Conservation (phyloP, 2,888 invertebrate species). For the Cryptus viduatorius region DNA sequence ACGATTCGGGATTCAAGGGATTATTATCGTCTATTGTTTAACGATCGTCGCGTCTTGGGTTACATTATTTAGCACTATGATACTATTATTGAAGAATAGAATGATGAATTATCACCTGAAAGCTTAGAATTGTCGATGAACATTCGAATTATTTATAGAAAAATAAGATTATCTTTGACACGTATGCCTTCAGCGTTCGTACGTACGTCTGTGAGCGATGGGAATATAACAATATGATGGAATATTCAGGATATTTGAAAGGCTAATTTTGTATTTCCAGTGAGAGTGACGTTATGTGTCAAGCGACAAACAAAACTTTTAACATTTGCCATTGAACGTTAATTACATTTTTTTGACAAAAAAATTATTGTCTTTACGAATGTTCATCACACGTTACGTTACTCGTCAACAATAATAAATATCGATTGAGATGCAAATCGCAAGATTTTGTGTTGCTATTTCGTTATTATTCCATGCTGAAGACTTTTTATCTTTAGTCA, state of each 20-base stretch:
- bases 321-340: too few species aligned
- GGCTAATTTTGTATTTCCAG: too few species aligned
- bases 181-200: not conserved
- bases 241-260: not conserved
- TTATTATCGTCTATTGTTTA: not conserved
- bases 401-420: too few species aligned
- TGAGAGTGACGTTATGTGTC: too few species aligned
- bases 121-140: not conserved
- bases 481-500: too few species aligned
- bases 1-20: not conserved
- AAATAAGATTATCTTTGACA: not conserved
- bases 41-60: not conserved
- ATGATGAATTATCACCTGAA: not conserved
- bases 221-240: not conserved
- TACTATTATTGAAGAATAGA: not conserved
- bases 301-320: too few species aligned
- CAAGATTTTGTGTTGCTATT: too few species aligned
- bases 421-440: too few species aligned
- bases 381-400: too few species aligned
- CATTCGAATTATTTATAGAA: not conserved
- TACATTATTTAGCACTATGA: not conserved
- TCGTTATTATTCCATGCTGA: too few species aligned
- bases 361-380: too few species aligned
- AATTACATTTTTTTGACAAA: too few species aligned
- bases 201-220: not conserved